These are phyloP conservation scores for Platichthys stellatus DNA, from an alignment of 2,113 vertebrate species.

Conservation along the genomic window DNA sequence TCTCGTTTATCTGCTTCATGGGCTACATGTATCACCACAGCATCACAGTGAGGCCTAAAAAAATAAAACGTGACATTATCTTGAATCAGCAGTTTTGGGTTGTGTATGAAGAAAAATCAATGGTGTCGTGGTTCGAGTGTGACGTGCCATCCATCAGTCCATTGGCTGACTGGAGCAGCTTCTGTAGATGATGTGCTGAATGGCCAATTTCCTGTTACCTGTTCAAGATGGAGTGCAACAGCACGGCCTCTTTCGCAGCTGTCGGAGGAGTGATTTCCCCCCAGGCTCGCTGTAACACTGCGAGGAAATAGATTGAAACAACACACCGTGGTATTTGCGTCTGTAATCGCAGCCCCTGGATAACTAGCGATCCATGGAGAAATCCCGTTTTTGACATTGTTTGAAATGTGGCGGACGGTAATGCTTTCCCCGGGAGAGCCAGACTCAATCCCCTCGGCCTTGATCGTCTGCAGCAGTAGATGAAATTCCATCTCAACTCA, in stretches of 20 bases:
- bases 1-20: conserved; percentile 44
- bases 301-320: conserved; percentile 29
- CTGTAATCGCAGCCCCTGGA: conserved; percentile 35
- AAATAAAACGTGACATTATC: conserved; percentile 60
- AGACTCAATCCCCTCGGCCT: not conserved
- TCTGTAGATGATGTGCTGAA: conserved; percentile 68
- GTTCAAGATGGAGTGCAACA: conserved; percentile 43
- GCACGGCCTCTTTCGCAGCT: conserved; percentile 3
- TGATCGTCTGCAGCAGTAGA: not conserved
- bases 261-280: conserved; percentile 31
- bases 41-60: conserved; percentile 38
- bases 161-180: conserved; percentile 47
- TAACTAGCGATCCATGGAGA: conserved; percentile 19
- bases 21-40: conserved; percentile 42
- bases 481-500: conserved; percentile 36
- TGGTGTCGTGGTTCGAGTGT: conserved; percentile 57
- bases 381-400: conserved; percentile 25
- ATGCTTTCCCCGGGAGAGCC: conserved; percentile 1
- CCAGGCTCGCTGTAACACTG: conserved; percentile 7
- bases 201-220: conserved; percentile 67
- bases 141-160: conserved; percentile 66
- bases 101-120: conserved; percentile 68
- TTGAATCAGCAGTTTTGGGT: conserved; percentile 66
- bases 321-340: conserved; percentile 28
- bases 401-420: conserved; percentile 16